phyloP scores from a whole-genome alignment of 2,888 invertebrate species.

The Andrena minutula region DNA sequence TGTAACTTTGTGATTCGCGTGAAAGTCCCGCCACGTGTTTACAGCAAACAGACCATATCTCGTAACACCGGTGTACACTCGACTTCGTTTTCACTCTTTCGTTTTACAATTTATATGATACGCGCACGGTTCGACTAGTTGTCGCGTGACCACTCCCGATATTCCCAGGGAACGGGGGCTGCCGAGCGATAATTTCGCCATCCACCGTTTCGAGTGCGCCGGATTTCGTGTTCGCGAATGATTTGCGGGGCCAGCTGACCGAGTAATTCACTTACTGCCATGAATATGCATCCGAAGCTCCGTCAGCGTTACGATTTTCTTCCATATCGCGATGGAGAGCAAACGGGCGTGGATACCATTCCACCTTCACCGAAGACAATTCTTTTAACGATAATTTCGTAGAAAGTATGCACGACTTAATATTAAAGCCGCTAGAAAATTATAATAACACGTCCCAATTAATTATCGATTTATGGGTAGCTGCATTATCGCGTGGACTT shows the following conservation, averaged over 20 bases:
- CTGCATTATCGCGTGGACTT: neutral
- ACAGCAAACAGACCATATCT: conserved; percentile 32
- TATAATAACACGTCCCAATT: neutral
- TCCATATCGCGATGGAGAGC: conserved; percentile 18
- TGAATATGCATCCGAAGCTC: neutral
- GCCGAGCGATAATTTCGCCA: neutral
- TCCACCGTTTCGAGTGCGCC: conserved; percentile 20
- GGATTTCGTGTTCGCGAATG: conserved; percentile 32
- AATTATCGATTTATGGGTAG: neutral
- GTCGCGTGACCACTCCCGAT: conserved; percentile 46
- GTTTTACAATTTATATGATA: conserved; percentile 21
- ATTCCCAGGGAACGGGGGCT: conserved; percentile 12
- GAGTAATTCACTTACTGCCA: conserved; percentile 10
- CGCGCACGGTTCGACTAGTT: conserved; percentile 20
- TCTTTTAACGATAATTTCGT: neutral
- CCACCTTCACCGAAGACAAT: neutral
- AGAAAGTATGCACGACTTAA: neutral
- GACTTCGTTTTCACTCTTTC: conserved; percentile 34
- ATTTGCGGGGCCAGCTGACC: conserved; percentile 32
- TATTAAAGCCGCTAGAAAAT: neutral
- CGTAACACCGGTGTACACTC: conserved; percentile 21
- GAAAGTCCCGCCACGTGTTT: conserved; percentile 47
- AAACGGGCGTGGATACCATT: conserved; percentile 5
- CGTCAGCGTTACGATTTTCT: conserved; percentile 1
- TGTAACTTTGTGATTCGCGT: conserved; percentile 37